These are phyloP conservation scores for Anarhynchus alexandrinus DNA, from an alignment of 2,113 vertebrate species.

Conservation along the genomic window DNA sequence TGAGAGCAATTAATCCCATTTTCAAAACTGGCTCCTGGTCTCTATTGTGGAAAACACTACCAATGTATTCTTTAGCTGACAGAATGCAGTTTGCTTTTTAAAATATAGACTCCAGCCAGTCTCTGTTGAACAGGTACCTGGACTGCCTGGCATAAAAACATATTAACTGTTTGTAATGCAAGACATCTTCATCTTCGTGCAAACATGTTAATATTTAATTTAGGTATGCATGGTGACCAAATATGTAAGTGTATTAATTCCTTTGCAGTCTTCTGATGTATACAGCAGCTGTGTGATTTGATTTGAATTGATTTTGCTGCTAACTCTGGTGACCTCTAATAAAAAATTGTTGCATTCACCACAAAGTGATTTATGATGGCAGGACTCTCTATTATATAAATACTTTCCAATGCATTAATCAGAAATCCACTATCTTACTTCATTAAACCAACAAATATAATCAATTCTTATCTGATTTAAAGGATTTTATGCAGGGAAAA, in stretches of 20 bases:
- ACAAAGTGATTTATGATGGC: constrained; percentile 41
- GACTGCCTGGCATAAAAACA: background rate
- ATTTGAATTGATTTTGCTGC: constrained; percentile 61
- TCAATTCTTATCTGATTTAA: constrained; percentile 55
- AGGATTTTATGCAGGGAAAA: background rate
- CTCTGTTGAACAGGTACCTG: background rate
- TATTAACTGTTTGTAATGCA: background rate
- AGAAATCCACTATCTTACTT: constrained; percentile 56
- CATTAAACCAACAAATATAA: constrained; percentile 66
- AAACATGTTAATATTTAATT: constrained; percentile 10
- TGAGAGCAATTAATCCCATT: background rate
- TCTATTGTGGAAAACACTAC: background rate
- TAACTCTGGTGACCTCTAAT: constrained; percentile 38
- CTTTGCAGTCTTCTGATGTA: constrained; percentile 10
- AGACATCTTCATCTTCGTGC: background rate
- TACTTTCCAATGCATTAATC: constrained; percentile 47
- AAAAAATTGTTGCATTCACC: constrained; percentile 46
- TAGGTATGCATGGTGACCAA: background rate
- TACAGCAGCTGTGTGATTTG: constrained; percentile 19
- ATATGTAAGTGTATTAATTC: background rate
- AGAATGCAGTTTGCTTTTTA: background rate
- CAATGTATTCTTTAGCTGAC: background rate
- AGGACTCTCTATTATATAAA: constrained; percentile 42
- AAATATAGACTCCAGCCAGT: background rate
- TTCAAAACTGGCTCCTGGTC: background rate